phyloP scores from a whole-genome alignment of 2,113 vertebrate species.

The Rhinoderma darwinii region DNA sequence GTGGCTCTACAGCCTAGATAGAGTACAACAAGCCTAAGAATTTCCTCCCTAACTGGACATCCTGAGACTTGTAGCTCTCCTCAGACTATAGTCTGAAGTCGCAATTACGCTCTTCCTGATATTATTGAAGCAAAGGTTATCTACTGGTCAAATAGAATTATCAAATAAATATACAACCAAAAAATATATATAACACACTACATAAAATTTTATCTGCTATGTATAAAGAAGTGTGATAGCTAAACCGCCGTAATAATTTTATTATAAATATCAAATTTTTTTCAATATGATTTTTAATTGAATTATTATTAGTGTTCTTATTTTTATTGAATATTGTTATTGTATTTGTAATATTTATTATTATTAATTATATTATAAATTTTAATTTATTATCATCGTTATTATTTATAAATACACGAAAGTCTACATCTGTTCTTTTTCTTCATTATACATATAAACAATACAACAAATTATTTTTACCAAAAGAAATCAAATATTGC shows the following conservation, averaged over 20 bases:
- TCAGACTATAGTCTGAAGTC: not conserved
- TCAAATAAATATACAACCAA: not conserved
- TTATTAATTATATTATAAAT: too few relatives aligned
- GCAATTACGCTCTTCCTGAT: not conserved
- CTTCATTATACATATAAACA: not conserved
- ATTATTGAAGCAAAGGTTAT: not conserved
- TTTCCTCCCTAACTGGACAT: not conserved
- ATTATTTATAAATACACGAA: not conserved
- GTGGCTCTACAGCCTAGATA: not conserved
- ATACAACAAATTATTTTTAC: too few relatives aligned
- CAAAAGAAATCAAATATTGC: too few relatives aligned
- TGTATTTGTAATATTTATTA: too few relatives aligned
- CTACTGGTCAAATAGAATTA: not conserved
- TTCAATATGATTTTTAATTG: too few relatives aligned
- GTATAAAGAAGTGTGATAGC: too few relatives aligned
- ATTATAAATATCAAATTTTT: too few relatives aligned
- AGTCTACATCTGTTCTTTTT: not conserved
- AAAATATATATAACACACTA: not conserved
- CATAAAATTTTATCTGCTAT: too few relatives aligned
- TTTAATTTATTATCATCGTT: not conserved
- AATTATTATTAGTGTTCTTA: too few relatives aligned
- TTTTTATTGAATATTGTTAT: too few relatives aligned
- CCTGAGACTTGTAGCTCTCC: not conserved
- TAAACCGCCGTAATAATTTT: too few relatives aligned
- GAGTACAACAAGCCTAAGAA: not conserved